Evolutionary conservation across 2,113 vertebrate genomes (phyloP).

Genomic region (Chitala chitala): DNA sequence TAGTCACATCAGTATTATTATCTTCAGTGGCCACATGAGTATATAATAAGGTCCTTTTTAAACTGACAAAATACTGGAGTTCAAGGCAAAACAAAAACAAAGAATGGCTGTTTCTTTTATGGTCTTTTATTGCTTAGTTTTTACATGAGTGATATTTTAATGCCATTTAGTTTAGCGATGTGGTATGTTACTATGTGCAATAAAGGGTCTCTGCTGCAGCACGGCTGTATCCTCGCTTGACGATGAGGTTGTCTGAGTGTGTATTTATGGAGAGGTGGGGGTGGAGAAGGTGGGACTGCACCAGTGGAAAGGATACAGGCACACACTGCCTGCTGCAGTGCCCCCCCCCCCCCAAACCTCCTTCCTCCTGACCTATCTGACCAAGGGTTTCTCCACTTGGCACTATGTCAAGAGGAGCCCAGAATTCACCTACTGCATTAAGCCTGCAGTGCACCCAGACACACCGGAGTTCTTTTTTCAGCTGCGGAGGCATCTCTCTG

Average conservation of each 20-base stretch:
- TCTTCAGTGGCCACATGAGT: not conserved
- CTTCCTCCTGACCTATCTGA: not conserved
- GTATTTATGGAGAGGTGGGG: not conserved
- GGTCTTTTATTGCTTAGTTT: no score
- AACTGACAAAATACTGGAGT: not conserved
- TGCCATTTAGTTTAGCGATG: no score
- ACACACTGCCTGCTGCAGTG: not conserved
- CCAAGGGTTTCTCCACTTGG: constrained; percentile 18
- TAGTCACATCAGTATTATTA: not conserved
- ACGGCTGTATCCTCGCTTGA: no score
- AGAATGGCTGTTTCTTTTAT: no score
- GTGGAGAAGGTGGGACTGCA: constrained; percentile 4
- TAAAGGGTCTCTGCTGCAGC: no score
- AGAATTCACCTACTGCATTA: constrained; percentile 8
- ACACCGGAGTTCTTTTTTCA: not conserved
- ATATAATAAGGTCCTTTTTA: not conserved
- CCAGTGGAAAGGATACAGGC: not conserved
- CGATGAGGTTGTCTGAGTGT: not conserved
- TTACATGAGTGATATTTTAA: no score
- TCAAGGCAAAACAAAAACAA: not conserved
- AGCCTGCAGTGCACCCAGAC: constrained; percentile 3
- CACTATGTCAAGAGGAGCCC: not conserved
- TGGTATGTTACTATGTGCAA: no score
- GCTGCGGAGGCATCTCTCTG: not conserved
- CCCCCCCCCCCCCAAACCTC: not conserved